A percentile compares a stretch with the other conserved stretches of the same genome.
Conservation (phyloP, 2,113 vertebrate species). For the Carollia perspicillata region DNA sequence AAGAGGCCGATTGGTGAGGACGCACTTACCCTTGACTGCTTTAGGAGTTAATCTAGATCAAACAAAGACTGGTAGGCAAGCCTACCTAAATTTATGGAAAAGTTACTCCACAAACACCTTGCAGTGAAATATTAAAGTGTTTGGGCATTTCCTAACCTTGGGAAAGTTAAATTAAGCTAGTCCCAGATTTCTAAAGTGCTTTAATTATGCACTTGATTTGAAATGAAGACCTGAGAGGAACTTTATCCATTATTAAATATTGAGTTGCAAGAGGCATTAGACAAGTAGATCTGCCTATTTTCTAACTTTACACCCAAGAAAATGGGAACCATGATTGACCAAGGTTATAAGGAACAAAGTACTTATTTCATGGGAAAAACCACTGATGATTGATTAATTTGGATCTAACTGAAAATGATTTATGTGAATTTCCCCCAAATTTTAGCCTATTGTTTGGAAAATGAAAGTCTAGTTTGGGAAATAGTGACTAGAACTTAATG, state of each 20-base stretch:
- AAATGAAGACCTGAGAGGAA: neutral
- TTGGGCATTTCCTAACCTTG: neutral
- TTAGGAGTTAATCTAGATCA: slow-evolving; percentile 34
- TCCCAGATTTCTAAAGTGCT: neutral
- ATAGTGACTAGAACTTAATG: neutral
- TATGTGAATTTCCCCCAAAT: neutral
- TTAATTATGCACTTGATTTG: slow-evolving; percentile 32
- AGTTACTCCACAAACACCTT: neutral
- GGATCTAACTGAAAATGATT: neutral
- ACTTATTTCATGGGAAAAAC: neutral
- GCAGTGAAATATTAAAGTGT: neutral
- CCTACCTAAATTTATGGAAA: neutral
- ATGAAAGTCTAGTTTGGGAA: neutral
- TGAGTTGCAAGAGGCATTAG: slow-evolving; percentile 11
- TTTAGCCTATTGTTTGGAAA: slow-evolving; percentile 15
- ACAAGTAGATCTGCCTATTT: neutral
- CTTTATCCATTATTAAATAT: slow-evolving; percentile 28
- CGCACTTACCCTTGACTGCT: slow-evolving; percentile 6
- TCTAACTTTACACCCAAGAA: slow-evolving; percentile 18
- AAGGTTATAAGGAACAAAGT: neutral
- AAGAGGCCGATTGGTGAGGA: neutral
- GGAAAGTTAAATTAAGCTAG: neutral
- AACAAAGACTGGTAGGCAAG: neutral
- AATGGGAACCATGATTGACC: neutral
- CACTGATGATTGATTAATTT: neutral